Evolutionary conservation across 2,113 vertebrate species (phyloP).

Genomic region (Lonchura striata): DNA sequence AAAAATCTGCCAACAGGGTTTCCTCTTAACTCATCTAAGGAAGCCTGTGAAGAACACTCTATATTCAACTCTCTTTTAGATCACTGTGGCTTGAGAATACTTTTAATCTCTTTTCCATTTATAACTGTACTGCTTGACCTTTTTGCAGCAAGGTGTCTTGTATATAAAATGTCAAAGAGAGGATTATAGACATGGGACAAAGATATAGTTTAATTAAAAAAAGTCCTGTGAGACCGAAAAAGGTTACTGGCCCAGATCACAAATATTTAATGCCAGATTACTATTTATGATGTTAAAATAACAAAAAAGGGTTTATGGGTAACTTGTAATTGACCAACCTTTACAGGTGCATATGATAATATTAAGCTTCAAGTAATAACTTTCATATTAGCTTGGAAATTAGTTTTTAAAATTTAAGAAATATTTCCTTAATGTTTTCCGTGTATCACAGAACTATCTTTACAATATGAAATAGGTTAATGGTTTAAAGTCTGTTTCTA

Average conservation of each 20-base stretch:
- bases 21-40: constrained; percentile 68
- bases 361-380: constrained; percentile 66
- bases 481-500: constrained; percentile 21
- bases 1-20: constrained; percentile 73
- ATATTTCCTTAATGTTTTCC: not conserved
- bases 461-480: constrained; percentile 46
- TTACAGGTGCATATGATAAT: constrained; percentile 68
- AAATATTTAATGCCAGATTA: constrained; percentile 87
- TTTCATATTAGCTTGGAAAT: constrained; percentile 52
- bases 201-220: constrained; percentile 88
- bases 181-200: constrained; percentile 84
- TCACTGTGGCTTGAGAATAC: constrained; percentile 81
- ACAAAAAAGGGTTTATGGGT: constrained; percentile 71
- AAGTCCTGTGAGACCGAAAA: constrained; percentile 81
- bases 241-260: constrained; percentile 83
- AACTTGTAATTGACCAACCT: constrained; percentile 74
- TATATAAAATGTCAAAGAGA: constrained; percentile 86
- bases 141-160: constrained; percentile 83
- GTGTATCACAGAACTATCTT: not conserved
- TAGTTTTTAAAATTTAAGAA: constrained; percentile 59
- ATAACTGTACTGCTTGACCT: constrained; percentile 85
- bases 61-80: constrained; percentile 80
- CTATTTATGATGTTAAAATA: constrained; percentile 80
- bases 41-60: constrained; percentile 73
- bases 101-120: constrained; percentile 87